Conservation (phyloP, 2,113 vertebrate genomes). For the Myotis yumanensis region DNA sequence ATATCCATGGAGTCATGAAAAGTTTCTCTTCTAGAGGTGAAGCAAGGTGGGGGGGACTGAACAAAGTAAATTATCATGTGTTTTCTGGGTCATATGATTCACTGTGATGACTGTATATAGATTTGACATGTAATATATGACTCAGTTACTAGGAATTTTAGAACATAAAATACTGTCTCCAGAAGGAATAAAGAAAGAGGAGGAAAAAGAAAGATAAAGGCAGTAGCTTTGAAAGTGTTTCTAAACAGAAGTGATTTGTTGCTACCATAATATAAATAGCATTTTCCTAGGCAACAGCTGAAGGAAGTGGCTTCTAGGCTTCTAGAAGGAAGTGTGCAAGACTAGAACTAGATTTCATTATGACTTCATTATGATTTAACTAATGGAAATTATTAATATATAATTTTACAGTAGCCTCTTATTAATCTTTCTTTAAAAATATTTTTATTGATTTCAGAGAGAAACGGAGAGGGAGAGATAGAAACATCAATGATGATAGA, state of each 20-base stretch:
- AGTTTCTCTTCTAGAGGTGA: neutral
- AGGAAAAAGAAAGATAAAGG: constrained; percentile 3
- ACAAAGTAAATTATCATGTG: neutral
- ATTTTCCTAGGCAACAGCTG: constrained; percentile 12
- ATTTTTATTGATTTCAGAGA: no score
- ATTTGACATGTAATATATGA: neutral
- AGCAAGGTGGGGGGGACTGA: neutral
- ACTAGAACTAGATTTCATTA: neutral
- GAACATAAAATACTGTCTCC: constrained; percentile 5
- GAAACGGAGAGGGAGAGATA: no score
- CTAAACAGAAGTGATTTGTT: constrained; percentile 71
- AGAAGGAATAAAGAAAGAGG: constrained; percentile 18
- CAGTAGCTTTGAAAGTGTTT: constrained; percentile 51
- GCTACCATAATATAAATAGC: constrained; percentile 58
- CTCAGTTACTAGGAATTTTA: neutral
- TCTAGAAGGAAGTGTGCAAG: neutral
- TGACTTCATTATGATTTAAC: neutral
- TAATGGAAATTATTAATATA: constrained; percentile 29
- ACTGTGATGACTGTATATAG: neutral
- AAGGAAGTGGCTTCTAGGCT: neutral
- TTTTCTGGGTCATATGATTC: neutral
- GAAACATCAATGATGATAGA: no score
- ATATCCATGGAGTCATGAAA: neutral
- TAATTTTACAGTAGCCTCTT: neutral
- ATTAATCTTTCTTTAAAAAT: neutral